phyloP scores from a whole-genome alignment of 2,888 invertebrate species.

The Stenodera caucasica region DNA sequence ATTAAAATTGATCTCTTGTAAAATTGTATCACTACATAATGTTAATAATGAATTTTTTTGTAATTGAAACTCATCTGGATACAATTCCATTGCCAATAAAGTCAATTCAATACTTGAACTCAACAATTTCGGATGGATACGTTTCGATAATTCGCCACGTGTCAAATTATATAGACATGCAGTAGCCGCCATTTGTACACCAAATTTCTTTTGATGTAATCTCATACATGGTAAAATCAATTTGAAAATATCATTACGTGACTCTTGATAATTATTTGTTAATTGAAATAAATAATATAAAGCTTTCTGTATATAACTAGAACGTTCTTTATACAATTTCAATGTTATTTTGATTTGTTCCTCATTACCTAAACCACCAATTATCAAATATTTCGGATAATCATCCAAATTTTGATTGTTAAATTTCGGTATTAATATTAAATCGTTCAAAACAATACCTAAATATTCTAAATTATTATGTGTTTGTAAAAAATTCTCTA shows the following conservation, averaged over 20 bases:
- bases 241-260: slow-evolving; percentile 66
- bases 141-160: slow-evolving; percentile 64
- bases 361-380: slow-evolving; percentile 49
- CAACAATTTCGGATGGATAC: slow-evolving; percentile 66
- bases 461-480: slow-evolving; percentile 49
- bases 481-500: slow-evolving; percentile 41
- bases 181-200: slow-evolving; percentile 74
- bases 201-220: slow-evolving; percentile 59
- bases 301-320: slow-evolving; percentile 67
- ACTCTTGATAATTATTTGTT: slow-evolving; percentile 54
- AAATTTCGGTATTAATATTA: slow-evolving; percentile 46
- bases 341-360: slow-evolving; percentile 58
- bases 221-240: slow-evolving; percentile 59
- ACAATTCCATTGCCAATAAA: slow-evolving; percentile 68
- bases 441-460: slow-evolving; percentile 49
- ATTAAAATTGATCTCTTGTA: slow-evolving; percentile 70
- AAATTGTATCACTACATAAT: slow-evolving; percentile 73
- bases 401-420: slow-evolving; percentile 35
- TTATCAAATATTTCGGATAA: slow-evolving; percentile 38
- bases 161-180: slow-evolving; percentile 75
- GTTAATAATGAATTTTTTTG: slow-evolving; percentile 75
- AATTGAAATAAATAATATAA: slow-evolving; percentile 66
- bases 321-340: slow-evolving; percentile 60
- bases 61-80: slow-evolving; percentile 67
- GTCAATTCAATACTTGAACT: slow-evolving; percentile 66